A percentile compares a stretch with the other conserved stretches of the same genome.
Evolutionary conservation across 1,140 invertebrate genomes (phyloP).

Genomic region (Orchesella cincta): DNA sequence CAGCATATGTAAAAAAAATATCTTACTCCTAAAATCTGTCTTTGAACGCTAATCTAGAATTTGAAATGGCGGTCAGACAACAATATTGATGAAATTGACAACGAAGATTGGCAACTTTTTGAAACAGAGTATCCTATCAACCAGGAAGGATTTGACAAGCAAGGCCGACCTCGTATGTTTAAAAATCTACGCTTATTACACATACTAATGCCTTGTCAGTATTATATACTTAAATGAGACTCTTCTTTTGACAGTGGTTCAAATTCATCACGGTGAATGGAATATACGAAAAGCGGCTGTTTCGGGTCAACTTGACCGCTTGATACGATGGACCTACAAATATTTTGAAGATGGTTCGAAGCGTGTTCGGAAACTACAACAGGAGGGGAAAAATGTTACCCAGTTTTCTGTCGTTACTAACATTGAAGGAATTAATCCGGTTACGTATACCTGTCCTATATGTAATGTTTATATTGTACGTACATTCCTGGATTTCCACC

Average conservation of each 20-base stretch:
- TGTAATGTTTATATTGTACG: neutral
- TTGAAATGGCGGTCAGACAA: neutral
- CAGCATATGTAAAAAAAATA: neutral
- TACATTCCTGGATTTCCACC: no score
- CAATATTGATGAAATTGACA: neutral
- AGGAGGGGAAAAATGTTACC: conserved; percentile 3
- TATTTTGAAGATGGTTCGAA: conserved; percentile 8
- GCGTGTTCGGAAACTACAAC: neutral
- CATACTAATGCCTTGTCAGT: no score
- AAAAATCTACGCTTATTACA: neutral
- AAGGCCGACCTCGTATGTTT: neutral
- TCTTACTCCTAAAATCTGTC: neutral
- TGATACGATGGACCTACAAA: conserved; percentile 13
- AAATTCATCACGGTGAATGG: neutral
- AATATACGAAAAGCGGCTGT: conserved; percentile 6
- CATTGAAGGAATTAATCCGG: neutral
- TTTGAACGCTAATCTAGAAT: neutral
- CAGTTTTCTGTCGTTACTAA: neutral
- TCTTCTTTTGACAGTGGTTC: neutral
- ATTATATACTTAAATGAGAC: no score
- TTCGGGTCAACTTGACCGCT: neutral
- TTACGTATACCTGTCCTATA: neutral
- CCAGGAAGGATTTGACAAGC: neutral
- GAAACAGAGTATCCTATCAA: neutral
- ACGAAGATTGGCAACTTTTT: conserved; percentile 8